These are phyloP conservation scores for Rhopalosiphum nymphaeae DNA, from an alignment of 2,888 invertebrate species.

Conservation along the genomic window DNA sequence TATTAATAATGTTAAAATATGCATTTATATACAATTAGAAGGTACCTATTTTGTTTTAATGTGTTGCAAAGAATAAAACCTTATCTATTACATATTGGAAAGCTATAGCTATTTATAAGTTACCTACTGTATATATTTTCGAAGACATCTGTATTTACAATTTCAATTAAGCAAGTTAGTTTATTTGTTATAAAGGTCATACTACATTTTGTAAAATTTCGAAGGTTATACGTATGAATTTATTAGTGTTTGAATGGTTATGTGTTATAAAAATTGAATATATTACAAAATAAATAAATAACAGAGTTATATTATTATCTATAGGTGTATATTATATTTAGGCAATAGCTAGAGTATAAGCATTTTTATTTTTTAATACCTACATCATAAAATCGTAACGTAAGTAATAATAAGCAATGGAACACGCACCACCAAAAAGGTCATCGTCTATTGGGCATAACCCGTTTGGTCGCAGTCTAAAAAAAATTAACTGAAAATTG, in stretches of 20 bases:
- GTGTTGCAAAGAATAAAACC: background rate
- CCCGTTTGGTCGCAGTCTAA: too few relatives aligned
- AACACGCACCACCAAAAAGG: background rate
- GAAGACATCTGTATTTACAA: background rate
- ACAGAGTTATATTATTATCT: background rate
- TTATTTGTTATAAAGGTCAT: conserved; percentile 23
- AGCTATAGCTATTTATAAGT: background rate
- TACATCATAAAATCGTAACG: background rate
- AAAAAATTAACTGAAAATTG: too few relatives aligned
- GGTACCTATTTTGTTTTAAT: background rate
- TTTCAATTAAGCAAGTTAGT: background rate
- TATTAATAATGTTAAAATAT: background rate
- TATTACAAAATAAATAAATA: conserved; percentile 12
- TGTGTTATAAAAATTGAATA: background rate
- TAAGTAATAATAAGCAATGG: background rate
- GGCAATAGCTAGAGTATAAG: background rate
- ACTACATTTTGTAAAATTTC: background rate
- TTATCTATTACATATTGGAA: background rate
- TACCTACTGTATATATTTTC: background rate
- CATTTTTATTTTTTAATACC: background rate
- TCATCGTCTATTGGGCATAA: background rate
- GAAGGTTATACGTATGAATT: background rate
- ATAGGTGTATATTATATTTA: background rate
- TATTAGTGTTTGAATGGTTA: background rate
- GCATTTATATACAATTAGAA: background rate